Evolutionary conservation across 2,113 vertebrate species (phyloP), one percentile per base, ranked within the genome.

Genomic region (Sylvietta virens): DNA sequence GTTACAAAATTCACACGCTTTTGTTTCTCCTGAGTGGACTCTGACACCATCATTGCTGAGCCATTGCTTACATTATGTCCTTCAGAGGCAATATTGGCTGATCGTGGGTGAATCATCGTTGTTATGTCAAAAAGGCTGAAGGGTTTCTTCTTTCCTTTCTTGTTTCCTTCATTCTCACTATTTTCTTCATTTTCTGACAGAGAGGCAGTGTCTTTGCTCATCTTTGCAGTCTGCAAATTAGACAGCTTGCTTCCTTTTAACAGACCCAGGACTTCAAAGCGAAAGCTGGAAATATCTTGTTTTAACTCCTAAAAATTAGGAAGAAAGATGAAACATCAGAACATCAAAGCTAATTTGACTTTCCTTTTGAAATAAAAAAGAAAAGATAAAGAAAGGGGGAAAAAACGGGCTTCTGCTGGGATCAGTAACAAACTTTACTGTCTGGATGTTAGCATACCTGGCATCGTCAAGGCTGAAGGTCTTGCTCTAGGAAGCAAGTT

Each of bases 261-360:
- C 95, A 99, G 98, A 77, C 99, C 99, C 89, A 99, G 96, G 30
- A 99, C 99, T 97, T 99, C 99, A 94, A 99, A 99, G 83, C 99
- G 99, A 96, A 99, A 99, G 87, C 99, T 99, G 81, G 99, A 99
- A 96, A 99, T 99, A 94, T 99, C 99, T 96, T 99, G 99, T 93
- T 99, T 99, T 67, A 99, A 97, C 93, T 99, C 99, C 99, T 99
- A 92, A 62, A 96, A 92, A 80, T 77, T 53, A 70, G 30, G 57
- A 96, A 78, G 45, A 66, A 87, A 91, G 60, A 86, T 31, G 30
- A 61, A 85, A 72, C 1, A 15, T 90, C 64, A 94, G 15, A 62
- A 20, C 23, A 70, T 35, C 56, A 90, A 96, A 92, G 39, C 11
- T 70, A 47, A 71, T 70, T 56, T 89, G 26, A 78, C 13, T 81